Conservation (phyloP, 2,113 vertebrate species). For the Rafetus swinhoei region DNA sequence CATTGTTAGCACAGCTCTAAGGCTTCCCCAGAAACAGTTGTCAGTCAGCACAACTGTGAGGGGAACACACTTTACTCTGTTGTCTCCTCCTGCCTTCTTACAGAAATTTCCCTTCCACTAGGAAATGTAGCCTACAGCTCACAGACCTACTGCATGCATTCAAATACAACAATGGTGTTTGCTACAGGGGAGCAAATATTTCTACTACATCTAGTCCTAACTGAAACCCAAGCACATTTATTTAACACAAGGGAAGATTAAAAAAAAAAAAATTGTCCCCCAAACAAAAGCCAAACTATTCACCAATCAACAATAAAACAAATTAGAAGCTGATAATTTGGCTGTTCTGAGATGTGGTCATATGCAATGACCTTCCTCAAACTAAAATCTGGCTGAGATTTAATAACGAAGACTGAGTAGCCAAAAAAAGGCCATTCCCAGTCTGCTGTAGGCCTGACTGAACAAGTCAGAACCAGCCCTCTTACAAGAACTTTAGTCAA, state of each 20-base stretch:
- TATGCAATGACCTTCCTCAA: conserved; percentile 30
- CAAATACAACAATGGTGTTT: neutral
- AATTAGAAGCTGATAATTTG: neutral
- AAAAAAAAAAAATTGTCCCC: neutral
- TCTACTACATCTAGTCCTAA: neutral
- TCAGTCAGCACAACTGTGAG: neutral
- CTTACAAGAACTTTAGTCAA: conserved; percentile 30
- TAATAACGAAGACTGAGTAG: conserved; percentile 37
- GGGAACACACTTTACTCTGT: neutral
- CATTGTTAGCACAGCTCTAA: neutral
- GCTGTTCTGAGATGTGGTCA: neutral
- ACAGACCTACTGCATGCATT: neutral
- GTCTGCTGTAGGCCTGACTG: neutral
- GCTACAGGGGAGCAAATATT: neutral
- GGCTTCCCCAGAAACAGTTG: neutral
- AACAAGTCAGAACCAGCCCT: conserved; percentile 50
- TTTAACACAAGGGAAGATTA: neutral
- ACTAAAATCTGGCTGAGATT: conserved; percentile 47
- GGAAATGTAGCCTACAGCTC: neutral
- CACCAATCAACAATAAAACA: neutral
- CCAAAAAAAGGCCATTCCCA: neutral
- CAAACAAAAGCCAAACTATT: neutral
- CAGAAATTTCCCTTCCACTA: neutral
- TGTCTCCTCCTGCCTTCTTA: neutral
- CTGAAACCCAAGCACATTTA: neutral